phyloP scores from a whole-genome alignment of 2,113 vertebrate genomes.

The Martes martes region DNA sequence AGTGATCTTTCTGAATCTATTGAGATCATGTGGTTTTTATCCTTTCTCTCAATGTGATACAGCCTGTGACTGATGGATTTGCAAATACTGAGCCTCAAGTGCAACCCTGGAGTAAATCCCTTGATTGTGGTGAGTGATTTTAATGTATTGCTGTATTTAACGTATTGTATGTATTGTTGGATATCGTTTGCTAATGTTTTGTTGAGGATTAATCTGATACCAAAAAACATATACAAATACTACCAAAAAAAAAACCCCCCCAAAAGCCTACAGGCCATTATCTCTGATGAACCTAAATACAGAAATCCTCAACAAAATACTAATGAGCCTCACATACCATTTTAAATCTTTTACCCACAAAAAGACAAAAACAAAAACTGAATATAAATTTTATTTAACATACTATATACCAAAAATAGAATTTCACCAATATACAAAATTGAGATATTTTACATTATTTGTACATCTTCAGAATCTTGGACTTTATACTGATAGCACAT shows the following conservation, averaged over 20 bases:
- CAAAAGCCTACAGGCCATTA: not conserved
- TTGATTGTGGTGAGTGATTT: not conserved
- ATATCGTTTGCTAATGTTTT: not conserved
- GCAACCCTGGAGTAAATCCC: not conserved
- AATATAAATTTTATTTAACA: conserved; percentile 36
- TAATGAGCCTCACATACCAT: not conserved
- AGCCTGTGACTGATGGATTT: not conserved
- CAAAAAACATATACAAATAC: not conserved
- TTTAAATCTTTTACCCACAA: not conserved
- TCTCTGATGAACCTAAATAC: not conserved
- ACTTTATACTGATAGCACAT: not conserved
- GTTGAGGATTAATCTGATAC: not conserved
- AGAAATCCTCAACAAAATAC: not conserved
- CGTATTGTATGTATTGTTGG: not conserved
- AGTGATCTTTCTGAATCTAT: not conserved
- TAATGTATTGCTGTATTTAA: not conserved
- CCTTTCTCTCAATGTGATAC: not conserved
- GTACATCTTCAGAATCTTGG: not conserved
- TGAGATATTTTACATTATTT: not conserved
- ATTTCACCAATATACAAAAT: conserved; percentile 24
- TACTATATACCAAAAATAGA: not conserved
- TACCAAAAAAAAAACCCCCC: not conserved
- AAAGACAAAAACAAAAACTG: not conserved
- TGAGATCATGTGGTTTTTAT: not conserved
- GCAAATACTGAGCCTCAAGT: not conserved